Evolutionary conservation across 2,113 vertebrate species (phyloP).

Genomic region (Neogobius melanostomus): DNA sequence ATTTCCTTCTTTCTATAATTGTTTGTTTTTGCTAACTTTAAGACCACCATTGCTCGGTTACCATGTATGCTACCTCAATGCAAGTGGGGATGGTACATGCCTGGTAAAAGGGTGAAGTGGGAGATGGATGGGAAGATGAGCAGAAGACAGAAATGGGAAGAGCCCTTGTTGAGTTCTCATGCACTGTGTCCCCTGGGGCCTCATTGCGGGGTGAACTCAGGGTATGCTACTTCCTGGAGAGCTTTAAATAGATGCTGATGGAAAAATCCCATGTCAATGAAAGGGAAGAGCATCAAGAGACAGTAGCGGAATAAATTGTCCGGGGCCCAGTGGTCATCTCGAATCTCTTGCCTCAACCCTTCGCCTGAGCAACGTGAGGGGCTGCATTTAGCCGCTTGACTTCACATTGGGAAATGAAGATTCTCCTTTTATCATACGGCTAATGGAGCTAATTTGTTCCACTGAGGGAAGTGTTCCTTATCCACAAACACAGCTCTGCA

Average conservation of each 20-base stretch:
- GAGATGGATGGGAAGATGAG: conserved; percentile 41
- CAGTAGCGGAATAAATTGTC: conserved; percentile 34
- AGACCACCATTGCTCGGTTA: too few relatives aligned
- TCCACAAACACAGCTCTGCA: conserved; percentile 58
- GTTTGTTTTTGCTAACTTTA: too few relatives aligned
- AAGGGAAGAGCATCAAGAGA: conserved; percentile 3
- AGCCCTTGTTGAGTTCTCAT: conserved; percentile 64
- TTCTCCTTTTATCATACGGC: conserved; percentile 58
- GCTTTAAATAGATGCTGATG: conserved; percentile 58
- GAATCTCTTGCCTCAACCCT: conserved; percentile 16
- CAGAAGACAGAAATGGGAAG: conserved; percentile 30
- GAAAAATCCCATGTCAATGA: conserved; percentile 48
- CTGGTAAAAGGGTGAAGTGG: conserved; percentile 13
- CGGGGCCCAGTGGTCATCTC: conserved; percentile 32
- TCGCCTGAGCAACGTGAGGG: conserved; percentile 22
- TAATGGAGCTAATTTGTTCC: conserved; percentile 73
- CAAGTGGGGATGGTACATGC: conserved; percentile 15
- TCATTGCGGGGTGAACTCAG: conserved; percentile 42
- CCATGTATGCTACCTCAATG: not conserved
- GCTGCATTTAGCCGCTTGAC: conserved; percentile 44
- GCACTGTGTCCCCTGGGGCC: conserved; percentile 45
- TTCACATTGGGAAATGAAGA: conserved; percentile 54
- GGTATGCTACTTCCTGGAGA: conserved; percentile 57
- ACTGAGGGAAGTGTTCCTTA: conserved; percentile 61
- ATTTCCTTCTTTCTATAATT: too few relatives aligned